phyloP scores from a whole-genome alignment of 1,140 invertebrate species.

The Drosophila biarmipes region DNA sequence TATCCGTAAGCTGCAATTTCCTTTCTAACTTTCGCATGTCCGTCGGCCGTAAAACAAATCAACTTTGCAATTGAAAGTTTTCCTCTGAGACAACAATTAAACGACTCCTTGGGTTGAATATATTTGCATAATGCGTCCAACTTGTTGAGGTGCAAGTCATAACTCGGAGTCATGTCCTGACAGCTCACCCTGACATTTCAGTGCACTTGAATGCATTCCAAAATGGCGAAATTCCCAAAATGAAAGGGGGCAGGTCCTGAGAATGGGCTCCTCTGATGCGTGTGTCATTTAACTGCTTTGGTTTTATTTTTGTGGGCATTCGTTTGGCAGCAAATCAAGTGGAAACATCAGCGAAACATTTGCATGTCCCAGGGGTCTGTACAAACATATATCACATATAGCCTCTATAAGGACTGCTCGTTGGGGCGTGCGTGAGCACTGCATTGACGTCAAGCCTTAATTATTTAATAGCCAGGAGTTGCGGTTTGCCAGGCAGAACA shows the following conservation, averaged over 20 bases:
- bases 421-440: conserved; percentile 23
- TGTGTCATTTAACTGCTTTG: conserved; percentile 24
- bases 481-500: conserved; percentile 18
- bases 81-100: conserved; percentile 53
- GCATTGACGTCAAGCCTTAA: conserved; percentile 67
- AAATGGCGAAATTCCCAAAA: conserved; percentile 38
- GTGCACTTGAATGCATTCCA: conserved; percentile 47
- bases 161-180: conserved; percentile 36
- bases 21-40: conserved; percentile 10
- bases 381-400: conserved; percentile 1
- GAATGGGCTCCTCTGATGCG: conserved; percentile 8
- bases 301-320: conserved; percentile 5
- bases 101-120: conserved; percentile 32
- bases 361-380: conserved; percentile 36
- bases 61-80: conserved; percentile 46
- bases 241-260: neutral
- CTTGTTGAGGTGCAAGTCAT: conserved; percentile 58
- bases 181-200: conserved; percentile 33
- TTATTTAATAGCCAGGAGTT: conserved; percentile 44
- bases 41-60: conserved; percentile 45
- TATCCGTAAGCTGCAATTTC: conserved; percentile 2
- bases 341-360: conserved; percentile 37
- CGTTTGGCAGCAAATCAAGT: conserved; percentile 31
- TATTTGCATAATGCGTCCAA: conserved; percentile 55
- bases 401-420: neutral